Evolutionary conservation across 2,888 invertebrate species (phyloP).

Genomic region (Eledona agricola): DNA sequence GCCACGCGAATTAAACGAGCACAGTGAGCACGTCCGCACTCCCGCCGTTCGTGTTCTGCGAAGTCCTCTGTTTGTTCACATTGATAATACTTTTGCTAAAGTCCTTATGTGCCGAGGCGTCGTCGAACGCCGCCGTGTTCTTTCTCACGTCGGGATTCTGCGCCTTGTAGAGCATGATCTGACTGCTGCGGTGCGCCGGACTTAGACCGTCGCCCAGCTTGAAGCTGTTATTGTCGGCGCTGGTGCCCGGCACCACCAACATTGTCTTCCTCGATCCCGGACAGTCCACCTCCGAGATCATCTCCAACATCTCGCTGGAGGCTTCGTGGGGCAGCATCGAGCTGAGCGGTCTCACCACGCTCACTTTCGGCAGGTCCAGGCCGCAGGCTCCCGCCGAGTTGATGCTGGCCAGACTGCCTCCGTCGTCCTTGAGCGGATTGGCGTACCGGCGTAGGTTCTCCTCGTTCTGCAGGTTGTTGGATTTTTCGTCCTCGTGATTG

Average conservation of each 20-base stretch:
- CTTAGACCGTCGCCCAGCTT: constrained; percentile 58
- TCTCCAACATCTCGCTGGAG: constrained; percentile 71
- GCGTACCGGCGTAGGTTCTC: constrained; percentile 86
- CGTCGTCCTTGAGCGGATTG: constrained; percentile 77
- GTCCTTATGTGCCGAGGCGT: constrained; percentile 72
- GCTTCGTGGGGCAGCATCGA: constrained; percentile 62
- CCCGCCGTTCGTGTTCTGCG: constrained; percentile 53
- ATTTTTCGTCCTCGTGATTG: constrained; percentile 84
- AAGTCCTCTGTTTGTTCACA: constrained; percentile 63
- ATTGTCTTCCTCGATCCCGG: constrained; percentile 61
- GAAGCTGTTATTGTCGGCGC: constrained; percentile 53
- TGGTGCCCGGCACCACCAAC: constrained; percentile 62
- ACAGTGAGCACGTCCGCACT: constrained; percentile 66
- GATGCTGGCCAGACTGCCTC: constrained; percentile 54
- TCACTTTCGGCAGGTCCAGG: constrained; percentile 62
- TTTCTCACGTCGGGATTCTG: constrained; percentile 86
- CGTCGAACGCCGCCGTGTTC: constrained; percentile 75
- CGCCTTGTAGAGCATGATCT: constrained; percentile 81
- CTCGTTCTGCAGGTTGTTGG: constrained; percentile 90
- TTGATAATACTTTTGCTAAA: constrained; percentile 79
- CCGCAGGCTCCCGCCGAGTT: constrained; percentile 54
- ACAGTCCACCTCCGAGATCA: constrained; percentile 68
- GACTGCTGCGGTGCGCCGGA: constrained; percentile 66
- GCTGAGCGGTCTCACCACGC: constrained; percentile 61
- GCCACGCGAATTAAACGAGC: constrained; percentile 62